Evolutionary conservation across 2,888 invertebrate species (phyloP).

Genomic region (Dolichomitus sp.): DNA sequence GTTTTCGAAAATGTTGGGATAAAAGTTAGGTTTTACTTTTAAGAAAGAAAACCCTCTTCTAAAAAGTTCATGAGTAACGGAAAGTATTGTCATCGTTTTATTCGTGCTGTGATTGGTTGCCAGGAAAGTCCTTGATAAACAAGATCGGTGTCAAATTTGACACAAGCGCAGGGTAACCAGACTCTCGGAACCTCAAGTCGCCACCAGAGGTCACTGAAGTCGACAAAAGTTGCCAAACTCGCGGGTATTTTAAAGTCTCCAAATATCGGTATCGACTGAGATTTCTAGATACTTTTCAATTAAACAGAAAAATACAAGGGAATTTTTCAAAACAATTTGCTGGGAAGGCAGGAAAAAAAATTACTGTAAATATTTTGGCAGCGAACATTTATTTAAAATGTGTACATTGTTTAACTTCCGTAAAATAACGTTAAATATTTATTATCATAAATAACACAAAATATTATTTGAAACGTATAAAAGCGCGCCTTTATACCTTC

Average conservation of each 20-base stretch:
- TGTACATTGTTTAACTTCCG: constrained; percentile 4
- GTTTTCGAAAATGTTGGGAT: no score
- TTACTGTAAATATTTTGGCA: constrained; percentile 5
- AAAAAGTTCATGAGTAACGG: no score
- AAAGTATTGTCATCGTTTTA: no score
- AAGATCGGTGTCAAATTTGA: no score
- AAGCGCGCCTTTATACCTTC: constrained; percentile 1
- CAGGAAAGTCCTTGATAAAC: no score
- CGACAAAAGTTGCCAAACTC: constrained; percentile 16
- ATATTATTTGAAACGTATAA: not conserved
- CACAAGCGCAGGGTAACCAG: no score
- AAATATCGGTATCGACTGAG: not conserved
- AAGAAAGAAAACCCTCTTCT: no score
- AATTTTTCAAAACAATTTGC: not conserved
- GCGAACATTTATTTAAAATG: not conserved
- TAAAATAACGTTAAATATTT: not conserved
- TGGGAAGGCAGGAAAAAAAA: not conserved
- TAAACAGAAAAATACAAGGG: constrained; percentile 1
- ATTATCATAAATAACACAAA: constrained; percentile 1
- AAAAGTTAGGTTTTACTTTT: no score
- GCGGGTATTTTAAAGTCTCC: constrained; percentile 9
- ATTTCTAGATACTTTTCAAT: not conserved
- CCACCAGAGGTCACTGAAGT: constrained; percentile 14
- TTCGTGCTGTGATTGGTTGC: no score
- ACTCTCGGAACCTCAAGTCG: no score